Evolutionary conservation across 1,140 invertebrate genomes (phyloP), one percentile per base, ranked within the genome.

Genomic region (Bombus breviceps): DNA sequence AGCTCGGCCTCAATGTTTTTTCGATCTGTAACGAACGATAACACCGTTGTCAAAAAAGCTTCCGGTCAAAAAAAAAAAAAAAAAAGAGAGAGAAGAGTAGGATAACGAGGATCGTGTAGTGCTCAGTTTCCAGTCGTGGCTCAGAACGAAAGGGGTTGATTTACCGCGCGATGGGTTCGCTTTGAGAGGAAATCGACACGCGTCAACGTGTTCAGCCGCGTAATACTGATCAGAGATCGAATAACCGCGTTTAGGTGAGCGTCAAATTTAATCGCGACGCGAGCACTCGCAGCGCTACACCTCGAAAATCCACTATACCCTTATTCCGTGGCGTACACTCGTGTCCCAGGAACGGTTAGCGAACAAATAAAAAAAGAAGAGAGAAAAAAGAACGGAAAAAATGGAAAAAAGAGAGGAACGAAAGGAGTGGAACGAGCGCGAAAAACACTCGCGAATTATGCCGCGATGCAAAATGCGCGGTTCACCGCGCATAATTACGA

Each of bases 401-500:
- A 72, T n/a, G 39, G 28, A 32, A 43, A n/a, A n/a, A 15, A 34
- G 41, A 25, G 9, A n/a, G n/a, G 64, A 18, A 53, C 32, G 32
- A 59, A 59, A 22, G 4, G 39, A n/a, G 68, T 8, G 62, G 25
- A 66, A 66, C 81, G 73, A 53, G 59, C 41, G 66, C 62, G 89
- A 73, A 79, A 90, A 90, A 90, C 72, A 90, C 86, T 86, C 83
- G 77, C 86, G 89, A 86, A 90, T 90, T 90, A 90, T 88, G 86
- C 83, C 81, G 81, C 86, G 83, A 91, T 84, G 89, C 83, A 87
- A 91, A 84, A 90, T 86, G 84, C 87, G 86, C 86, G 90, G 84
- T 88, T 90, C 86, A 88, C 89, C 84, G 90, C 86, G 86, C 90
- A 90, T 91, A 91, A 91, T 91, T 91, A 90, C 89, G 89, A 88